phyloP scores from a whole-genome alignment of 2,797 vertebrate species.

The Syndactyla subalaris region DNA sequence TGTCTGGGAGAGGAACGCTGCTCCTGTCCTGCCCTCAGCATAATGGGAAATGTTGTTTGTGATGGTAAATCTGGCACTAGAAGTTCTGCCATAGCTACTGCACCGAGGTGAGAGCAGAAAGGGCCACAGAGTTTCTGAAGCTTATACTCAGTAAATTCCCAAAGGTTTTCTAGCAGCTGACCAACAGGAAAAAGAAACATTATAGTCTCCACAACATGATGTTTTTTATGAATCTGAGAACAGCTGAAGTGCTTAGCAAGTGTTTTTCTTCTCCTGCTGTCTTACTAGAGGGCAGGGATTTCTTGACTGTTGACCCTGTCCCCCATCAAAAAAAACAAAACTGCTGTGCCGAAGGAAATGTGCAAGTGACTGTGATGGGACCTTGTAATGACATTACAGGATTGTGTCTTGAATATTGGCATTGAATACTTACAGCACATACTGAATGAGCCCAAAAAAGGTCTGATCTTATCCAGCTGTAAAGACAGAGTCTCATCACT shows the following conservation, averaged over 20 bases:
- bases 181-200: constrained; percentile 9
- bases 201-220: constrained; percentile 4
- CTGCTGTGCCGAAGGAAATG: constrained; percentile 63
- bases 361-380: constrained; percentile 61
- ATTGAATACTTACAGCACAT: constrained; percentile 16
- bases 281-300: constrained; percentile 61
- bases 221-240: constrained; percentile 58
- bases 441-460: constrained; percentile 1
- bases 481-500: neutral
- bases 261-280: constrained; percentile 58
- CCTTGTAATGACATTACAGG: constrained; percentile 68
- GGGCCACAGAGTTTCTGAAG: neutral
- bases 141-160: neutral
- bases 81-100: neutral
- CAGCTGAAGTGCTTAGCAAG: constrained; percentile 61
- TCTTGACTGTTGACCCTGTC: constrained; percentile 59
- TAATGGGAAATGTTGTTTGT: neutral
- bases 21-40: neutral
- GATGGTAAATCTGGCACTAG: neutral
- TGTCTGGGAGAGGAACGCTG: neutral
- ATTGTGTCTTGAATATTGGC: constrained; percentile 41
- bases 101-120: neutral
- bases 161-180: constrained; percentile 8
- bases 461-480: neutral
- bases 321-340: constrained; percentile 48